phyloP scores from a whole-genome alignment of 2,888 invertebrate species.

The Tipula confusa region DNA sequence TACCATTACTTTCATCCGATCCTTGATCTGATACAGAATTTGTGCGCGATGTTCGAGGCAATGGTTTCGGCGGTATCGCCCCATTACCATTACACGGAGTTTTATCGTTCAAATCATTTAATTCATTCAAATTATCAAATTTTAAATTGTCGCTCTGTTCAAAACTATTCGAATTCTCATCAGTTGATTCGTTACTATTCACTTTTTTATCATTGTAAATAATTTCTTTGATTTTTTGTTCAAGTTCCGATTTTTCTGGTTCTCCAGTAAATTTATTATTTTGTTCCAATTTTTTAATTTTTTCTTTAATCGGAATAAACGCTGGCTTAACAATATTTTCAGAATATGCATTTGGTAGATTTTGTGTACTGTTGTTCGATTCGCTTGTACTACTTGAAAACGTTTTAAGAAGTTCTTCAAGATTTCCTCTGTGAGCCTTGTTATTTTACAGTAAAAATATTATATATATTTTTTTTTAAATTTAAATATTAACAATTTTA shows the following conservation, averaged over 20 bases:
- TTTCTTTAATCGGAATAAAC: constrained; percentile 28
- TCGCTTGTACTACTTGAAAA: background rate
- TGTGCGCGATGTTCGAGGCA: constrained; percentile 69
- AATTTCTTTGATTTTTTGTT: constrained; percentile 32
- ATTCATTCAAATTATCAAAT: background rate
- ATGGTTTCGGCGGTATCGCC: constrained; percentile 68
- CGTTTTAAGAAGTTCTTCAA: constrained; percentile 44
- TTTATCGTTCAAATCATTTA: constrained; percentile 43
- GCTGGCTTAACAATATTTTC: constrained; percentile 20
- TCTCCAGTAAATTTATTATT: constrained; percentile 25
- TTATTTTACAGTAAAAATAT: constrained; percentile 1
- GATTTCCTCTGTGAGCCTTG: constrained; percentile 49
- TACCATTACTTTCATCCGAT: constrained; percentile 43
- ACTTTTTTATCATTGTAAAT: constrained; percentile 14
- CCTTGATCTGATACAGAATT: constrained; percentile 68
- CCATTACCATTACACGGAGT: constrained; percentile 45
- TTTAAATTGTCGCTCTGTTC: background rate
- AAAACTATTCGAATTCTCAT: background rate
- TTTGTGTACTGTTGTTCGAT: background rate
- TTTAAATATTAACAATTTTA: background rate
- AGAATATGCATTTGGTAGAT: background rate
- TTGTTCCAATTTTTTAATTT: constrained; percentile 29
- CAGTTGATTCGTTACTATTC: background rate
- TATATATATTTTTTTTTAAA: constrained; percentile 17
- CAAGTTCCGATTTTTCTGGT: constrained; percentile 30